Evolutionary conservation across 2,888 invertebrate genomes (phyloP).

Genomic region (Zele albiditarsus): DNA sequence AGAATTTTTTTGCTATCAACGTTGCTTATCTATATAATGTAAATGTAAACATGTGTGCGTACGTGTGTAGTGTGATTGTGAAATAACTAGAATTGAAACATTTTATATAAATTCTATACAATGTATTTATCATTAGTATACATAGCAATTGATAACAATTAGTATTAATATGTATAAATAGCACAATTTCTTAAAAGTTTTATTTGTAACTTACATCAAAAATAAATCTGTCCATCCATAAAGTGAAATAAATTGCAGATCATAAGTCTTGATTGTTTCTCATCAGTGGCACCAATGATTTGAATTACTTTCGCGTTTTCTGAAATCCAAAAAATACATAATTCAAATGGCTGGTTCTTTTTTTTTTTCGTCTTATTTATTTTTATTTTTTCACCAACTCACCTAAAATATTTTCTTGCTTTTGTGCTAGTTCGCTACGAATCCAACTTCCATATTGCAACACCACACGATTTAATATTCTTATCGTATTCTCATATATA

Average conservation of each 20-base stretch:
- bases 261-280: conserved; percentile 64
- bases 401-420: conserved; percentile 63
- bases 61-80: background rate
- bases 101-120: background rate
- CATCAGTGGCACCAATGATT: conserved; percentile 61
- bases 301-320: conserved; percentile 67
- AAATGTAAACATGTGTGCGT: background rate
- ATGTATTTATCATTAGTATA: conserved; percentile 1
- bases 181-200: background rate
- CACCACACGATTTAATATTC: conserved; percentile 64
- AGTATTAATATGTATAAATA: conserved; percentile 9
- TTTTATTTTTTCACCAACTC: conserved; percentile 8
- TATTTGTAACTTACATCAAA: conserved; percentile 25
- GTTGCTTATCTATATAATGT: conserved; percentile 1
- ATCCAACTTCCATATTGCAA: conserved; percentile 64
- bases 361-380: background rate
- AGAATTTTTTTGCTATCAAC: background rate
- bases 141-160: background rate
- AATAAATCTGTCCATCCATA: conserved; percentile 63
- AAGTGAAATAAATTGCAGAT: conserved; percentile 69
- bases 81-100: background rate
- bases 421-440: conserved; percentile 56
- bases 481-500: conserved; percentile 63
- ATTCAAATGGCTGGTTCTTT: background rate
- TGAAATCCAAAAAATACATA: conserved; percentile 52